phyloP scores from a whole-genome alignment of 2,888 invertebrate genomes.

The Drosophila limbata region DNA sequence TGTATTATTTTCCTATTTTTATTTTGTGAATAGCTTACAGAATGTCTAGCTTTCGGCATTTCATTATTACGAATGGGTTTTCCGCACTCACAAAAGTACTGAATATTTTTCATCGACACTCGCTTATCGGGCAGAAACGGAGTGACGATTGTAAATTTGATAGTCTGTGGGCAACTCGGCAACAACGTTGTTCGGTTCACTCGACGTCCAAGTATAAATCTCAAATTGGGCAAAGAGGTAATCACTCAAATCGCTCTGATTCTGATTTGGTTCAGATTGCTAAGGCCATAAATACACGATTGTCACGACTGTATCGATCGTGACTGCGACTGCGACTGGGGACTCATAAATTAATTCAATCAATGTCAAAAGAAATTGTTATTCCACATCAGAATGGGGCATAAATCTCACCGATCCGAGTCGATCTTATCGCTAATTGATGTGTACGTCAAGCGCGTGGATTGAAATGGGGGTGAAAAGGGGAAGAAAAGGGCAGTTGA shows the following conservation, averaged over 20 bases:
- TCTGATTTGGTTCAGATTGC: constrained; percentile 67
- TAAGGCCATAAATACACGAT: constrained; percentile 59
- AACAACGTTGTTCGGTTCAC: constrained; percentile 25
- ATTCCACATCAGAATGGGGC: constrained; percentile 46
- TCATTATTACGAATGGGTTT: constrained; percentile 11
- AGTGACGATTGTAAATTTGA: constrained; percentile 33
- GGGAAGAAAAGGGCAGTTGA: constrained; percentile 3
- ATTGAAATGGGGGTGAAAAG: constrained; percentile 24
- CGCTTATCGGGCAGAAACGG: constrained; percentile 28
- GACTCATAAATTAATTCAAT: constrained; percentile 72
- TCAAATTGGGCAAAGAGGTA: constrained; percentile 68
- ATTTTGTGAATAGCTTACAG: neutral
- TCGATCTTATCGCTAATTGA: constrained; percentile 77
- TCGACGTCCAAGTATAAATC: constrained; percentile 66
- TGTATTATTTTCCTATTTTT: neutral
- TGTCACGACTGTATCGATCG: constrained; percentile 27
- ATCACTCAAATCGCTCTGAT: constrained; percentile 76
- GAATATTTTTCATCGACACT: neutral
- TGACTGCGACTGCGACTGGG: neutral
- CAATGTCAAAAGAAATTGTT: constrained; percentile 74
- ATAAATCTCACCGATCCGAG: constrained; percentile 35
- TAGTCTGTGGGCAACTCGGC: constrained; percentile 12
- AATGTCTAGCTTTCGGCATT: neutral
- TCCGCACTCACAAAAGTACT: neutral
- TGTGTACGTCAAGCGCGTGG: constrained; percentile 42